A percentile compares a stretch with the other conserved stretches of the same genome.
Evolutionary conservation across 2,888 invertebrate species (phyloP).

Genomic region (Tridacna crocea): DNA sequence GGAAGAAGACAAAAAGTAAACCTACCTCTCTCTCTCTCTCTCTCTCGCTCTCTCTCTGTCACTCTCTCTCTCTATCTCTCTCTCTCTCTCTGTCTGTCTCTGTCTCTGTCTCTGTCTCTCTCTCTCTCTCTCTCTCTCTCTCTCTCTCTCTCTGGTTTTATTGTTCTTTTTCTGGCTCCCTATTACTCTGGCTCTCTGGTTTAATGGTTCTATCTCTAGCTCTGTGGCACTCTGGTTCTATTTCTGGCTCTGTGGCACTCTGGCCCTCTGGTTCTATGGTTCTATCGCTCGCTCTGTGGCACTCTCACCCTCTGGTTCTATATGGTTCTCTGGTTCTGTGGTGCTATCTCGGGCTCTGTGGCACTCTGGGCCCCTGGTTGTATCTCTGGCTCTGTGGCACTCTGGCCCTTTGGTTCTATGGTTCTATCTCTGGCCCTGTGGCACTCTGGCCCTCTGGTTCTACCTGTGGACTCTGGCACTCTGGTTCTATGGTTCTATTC

Average conservation of each 20-base stretch:
- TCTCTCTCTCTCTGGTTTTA: conserved; percentile 7
- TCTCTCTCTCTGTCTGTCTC: conserved; percentile 44
- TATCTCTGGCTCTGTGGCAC: conserved; percentile 13
- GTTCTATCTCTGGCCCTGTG: conserved; percentile 38
- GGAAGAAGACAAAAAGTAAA: conserved; percentile 5
- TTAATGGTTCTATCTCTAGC: conserved; percentile 3
- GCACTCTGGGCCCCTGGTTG: conserved; percentile 1
- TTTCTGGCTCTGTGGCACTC: conserved; percentile 13
- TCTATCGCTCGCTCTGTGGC: conserved; percentile 39
- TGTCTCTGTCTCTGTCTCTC: conserved; percentile 38
- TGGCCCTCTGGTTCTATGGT: conserved; percentile 38
- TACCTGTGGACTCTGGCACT: conserved; percentile 1
- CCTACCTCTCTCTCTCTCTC: conserved; percentile 42
- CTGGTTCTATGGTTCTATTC: conserved; percentile 33
- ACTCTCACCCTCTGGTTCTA: conserved; percentile 40
- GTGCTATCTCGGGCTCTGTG: neutral
- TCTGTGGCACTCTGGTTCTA: conserved; percentile 10
- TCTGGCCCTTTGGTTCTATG: conserved; percentile 37
- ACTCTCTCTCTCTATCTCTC: conserved; percentile 29
- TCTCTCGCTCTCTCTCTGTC: conserved; percentile 40
- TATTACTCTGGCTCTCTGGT: conserved; percentile 7
- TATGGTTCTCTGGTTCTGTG: conserved; percentile 6
- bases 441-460: conserved; percentile 39
- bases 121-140: conserved; percentile 26
- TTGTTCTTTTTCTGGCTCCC: conserved; percentile 9